These are phyloP conservation scores for Vombatus ursinus DNA, from an alignment of 2,113 vertebrate species.

Conservation along the genomic window DNA sequence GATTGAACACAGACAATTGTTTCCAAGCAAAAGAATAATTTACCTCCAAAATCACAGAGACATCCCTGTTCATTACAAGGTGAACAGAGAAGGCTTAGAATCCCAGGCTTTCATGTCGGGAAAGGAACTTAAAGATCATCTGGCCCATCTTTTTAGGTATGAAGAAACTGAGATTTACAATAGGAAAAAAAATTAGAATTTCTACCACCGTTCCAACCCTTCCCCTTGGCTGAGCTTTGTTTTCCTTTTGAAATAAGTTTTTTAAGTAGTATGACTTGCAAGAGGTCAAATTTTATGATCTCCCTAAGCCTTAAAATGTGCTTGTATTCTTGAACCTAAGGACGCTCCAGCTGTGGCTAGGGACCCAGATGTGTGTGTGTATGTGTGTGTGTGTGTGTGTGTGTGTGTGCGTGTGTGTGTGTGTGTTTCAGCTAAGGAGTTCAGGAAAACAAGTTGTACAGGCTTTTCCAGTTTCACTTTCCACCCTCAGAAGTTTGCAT, in stretches of 20 bases:
- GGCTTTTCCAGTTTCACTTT: conserved; percentile 78
- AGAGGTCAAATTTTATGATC: neutral
- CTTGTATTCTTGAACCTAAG: neutral
- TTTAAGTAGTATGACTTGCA: neutral
- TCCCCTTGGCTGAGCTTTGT: neutral
- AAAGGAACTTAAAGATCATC: neutral
- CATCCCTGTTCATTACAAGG: neutral
- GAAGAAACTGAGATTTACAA: neutral
- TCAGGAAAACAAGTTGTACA: conserved; percentile 73
- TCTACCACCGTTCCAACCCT: neutral
- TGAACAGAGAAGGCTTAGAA: neutral
- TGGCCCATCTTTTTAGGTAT: neutral
- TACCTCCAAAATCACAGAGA: neutral
- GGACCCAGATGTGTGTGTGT: conserved; percentile 22
- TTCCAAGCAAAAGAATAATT: neutral
- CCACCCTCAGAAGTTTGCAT: conserved; percentile 65
- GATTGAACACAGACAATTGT: neutral
- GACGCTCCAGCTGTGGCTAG: conserved; percentile 62
- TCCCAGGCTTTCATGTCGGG: neutral
- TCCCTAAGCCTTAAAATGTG: neutral
- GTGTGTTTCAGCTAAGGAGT: conserved; percentile 60
- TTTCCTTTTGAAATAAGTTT: neutral
- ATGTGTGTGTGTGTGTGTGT: neutral
- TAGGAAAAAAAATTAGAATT: neutral
- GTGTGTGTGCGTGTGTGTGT: neutral